These are phyloP conservation scores for Pandemis corylana DNA, from an alignment of 2,888 invertebrate species.

Conservation along the genomic window DNA sequence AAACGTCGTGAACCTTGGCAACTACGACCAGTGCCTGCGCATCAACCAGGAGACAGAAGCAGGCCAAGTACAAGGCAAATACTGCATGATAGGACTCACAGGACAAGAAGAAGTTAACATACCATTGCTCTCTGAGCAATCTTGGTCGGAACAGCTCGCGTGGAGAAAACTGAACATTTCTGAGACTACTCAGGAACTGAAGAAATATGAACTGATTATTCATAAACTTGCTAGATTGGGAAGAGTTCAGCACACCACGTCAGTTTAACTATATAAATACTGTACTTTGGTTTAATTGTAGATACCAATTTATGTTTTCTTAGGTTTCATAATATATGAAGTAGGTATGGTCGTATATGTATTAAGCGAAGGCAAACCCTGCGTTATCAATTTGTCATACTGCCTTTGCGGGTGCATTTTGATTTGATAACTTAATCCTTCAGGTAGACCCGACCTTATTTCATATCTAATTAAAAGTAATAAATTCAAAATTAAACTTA, in stretches of 20 bases:
- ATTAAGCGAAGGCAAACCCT: not conserved
- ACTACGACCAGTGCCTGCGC: constrained; percentile 34
- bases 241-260: not conserved
- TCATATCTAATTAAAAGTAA: too few relatives aligned
- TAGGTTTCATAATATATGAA: not conserved
- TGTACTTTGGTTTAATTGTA: not conserved
- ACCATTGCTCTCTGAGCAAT: constrained; percentile 14
- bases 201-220: constrained; percentile 12
- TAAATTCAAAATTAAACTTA: too few relatives aligned
- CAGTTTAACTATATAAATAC: not conserved
- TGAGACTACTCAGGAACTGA: not conserved
- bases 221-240: not conserved
- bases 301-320: not conserved
- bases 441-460: too few relatives aligned
- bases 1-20: constrained; percentile 22
- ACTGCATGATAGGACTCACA: constrained; percentile 2
- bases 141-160: not conserved
- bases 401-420: too few relatives aligned
- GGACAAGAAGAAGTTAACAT: constrained; percentile 46
- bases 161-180: constrained; percentile 26
- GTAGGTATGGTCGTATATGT: not conserved
- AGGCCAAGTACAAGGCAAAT: constrained; percentile 11
- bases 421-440: too few relatives aligned
- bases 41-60: constrained; percentile 23
- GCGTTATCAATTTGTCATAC: not conserved